phyloP scores from a whole-genome alignment of 2,797 vertebrate genomes.

The Gymnothorax reevesii region DNA sequence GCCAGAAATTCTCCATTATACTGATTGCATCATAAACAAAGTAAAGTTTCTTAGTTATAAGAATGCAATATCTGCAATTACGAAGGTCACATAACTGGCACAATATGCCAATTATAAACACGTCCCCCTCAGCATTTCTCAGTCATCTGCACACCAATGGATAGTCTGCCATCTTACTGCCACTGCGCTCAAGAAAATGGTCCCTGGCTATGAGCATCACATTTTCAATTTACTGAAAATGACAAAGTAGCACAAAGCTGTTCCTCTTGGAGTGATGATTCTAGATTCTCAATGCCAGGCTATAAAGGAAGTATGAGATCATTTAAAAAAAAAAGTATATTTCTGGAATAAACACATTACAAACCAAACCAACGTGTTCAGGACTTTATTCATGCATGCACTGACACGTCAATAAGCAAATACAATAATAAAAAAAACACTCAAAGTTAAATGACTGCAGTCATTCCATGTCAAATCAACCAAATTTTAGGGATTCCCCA shows the following conservation, averaged over 20 bases:
- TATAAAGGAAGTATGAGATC: background rate
- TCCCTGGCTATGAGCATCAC: background rate
- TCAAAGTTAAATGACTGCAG: too few species aligned
- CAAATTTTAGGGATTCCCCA: too few species aligned
- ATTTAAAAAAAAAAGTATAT: background rate
- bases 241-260: background rate
- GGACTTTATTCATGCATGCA: background rate
- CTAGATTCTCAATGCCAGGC: background rate
- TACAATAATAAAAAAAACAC: background rate
- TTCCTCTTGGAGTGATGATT: background rate
- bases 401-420: slow-evolving; percentile 4
- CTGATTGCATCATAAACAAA: background rate
- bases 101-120: background rate
- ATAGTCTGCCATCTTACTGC: background rate
- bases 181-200: background rate
- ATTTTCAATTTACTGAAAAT: background rate
- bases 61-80: background rate
- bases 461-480: too few species aligned
- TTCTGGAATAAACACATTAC: slow-evolving; percentile 10
- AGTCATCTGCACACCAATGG: background rate
- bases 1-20: background rate
- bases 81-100: background rate
- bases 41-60: background rate
- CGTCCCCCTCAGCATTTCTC: background rate
- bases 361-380: background rate